Evolutionary conservation across 2,888 invertebrate genomes (phyloP), one percentile per base, ranked within the genome.

Genomic region (Galerucella calmariensis): DNA sequence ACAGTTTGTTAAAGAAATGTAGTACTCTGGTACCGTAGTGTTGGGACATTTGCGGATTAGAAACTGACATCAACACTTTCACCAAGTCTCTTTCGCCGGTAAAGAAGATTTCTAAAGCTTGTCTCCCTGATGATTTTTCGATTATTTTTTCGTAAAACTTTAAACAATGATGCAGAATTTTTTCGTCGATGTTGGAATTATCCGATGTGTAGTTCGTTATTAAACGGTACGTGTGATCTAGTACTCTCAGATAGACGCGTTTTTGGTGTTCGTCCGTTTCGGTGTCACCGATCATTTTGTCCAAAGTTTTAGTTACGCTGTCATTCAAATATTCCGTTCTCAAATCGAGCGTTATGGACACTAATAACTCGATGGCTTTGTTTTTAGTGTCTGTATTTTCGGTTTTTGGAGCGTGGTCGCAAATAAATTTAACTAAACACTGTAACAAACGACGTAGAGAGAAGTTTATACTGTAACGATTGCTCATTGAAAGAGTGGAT

Each of bases 141-240:
- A 97, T 86, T 79, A 96, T 92, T 82, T 93, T 93, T 85, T 96
- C 96, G 92, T 97, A 94, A 83, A 96, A 97, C 81, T 93, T 94
- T 27, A 96, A 89, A 88, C 94, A 91, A 77, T 92, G 91, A 76
- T 91, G 90, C 59, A 92, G 84, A 66, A 91, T 90, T 79, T 90
- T 90, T 80, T 92, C 93, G 82, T 92, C 90, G 14, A 93, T 83
- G 59, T 84, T 80, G 11, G 75, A 76, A 48, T 79, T 77, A 11
- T 81, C 78, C 1, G 86, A 87, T 0, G 92, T 90, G 79, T 91
- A 92, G 82, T 89, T 91, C 53, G 92, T 90, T 56, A 94, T 88
- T 67, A 95, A 88, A 73, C 91, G 90, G 83, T 94, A 94, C 24
- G 93, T 92, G 81, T 92, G 91, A 75, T 90, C 90, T 61, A 94